These are phyloP conservation scores for Sebastes reedi DNA, from an alignment of 2,797 vertebrate genomes.

Conservation along the genomic window DNA sequence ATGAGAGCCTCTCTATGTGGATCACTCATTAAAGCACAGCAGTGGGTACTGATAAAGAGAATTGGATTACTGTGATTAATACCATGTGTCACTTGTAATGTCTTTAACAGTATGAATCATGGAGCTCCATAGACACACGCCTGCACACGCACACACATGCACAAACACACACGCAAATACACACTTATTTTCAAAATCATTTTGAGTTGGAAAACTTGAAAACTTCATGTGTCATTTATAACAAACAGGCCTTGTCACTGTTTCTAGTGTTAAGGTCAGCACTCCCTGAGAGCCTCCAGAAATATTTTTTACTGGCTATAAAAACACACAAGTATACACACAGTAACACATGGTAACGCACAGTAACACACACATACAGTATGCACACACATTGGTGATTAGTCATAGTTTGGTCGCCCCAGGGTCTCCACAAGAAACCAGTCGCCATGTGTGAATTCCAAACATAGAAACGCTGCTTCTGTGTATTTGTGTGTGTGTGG, in stretches of 20 bases:
- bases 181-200: conserved; percentile 28
- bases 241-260: background rate
- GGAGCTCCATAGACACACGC: conserved; percentile 11
- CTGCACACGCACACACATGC: background rate
- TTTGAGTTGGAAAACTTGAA: conserved; percentile 23
- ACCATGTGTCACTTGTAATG: conserved; percentile 68
- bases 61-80: conserved; percentile 81
- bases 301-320: background rate
- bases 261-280: background rate
- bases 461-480: conserved; percentile 13
- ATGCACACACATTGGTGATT: conserved; percentile 18
- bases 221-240: conserved; percentile 17
- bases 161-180: background rate
- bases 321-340: background rate
- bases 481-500: background rate
- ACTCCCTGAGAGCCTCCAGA: background rate
- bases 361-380: background rate
- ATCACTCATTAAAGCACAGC: conserved; percentile 66
- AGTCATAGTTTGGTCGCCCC: conserved; percentile 32
- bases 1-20: conserved; percentile 41
- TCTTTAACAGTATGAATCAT: conserved; percentile 72
- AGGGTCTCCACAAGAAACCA: conserved; percentile 24
- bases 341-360: background rate
- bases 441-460: conserved; percentile 30
- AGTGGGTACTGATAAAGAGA: conserved; percentile 73